phyloP scores from a whole-genome alignment of 2,113 vertebrate genomes.

The Proterorhinus semilunaris region DNA sequence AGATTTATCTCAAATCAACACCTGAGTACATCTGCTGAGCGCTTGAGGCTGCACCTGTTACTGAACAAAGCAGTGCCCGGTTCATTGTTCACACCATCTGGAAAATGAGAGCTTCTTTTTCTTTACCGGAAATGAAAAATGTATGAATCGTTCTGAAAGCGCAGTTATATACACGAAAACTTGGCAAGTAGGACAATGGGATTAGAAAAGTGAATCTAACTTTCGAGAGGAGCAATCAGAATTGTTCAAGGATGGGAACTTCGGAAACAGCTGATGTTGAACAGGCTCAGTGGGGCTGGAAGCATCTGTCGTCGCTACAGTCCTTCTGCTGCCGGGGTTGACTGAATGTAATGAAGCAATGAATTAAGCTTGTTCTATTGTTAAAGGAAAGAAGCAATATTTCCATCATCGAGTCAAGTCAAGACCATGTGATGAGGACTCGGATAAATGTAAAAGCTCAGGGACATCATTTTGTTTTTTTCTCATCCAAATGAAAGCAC shows the following conservation, averaged over 20 bases:
- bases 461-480: not conserved
- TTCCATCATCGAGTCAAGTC: no score
- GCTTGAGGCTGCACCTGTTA: conserved; percentile 53
- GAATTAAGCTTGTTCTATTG: not conserved
- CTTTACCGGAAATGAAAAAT: conserved; percentile 1
- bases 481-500: no score
- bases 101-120: not conserved
- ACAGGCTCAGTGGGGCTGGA: conserved; percentile 5
- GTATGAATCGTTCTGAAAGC: not conserved
- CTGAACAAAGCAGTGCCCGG: conserved; percentile 24
- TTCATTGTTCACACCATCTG: conserved; percentile 29
- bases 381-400: not conserved
- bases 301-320: not conserved
- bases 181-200: not conserved
- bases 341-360: not conserved
- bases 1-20: conserved; percentile 38
- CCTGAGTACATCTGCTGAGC: conserved; percentile 37
- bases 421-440: no score
- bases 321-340: not conserved
- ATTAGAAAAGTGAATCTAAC: not conserved
- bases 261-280: not conserved
- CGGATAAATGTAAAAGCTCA: no score
- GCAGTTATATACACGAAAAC: not conserved
- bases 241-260: not conserved
- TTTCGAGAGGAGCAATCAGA: not conserved